A percentile compares a stretch with the other conserved stretches of the same genome.
Conservation (phyloP, 2,113 vertebrate species). For the Mugil cephalus region DNA sequence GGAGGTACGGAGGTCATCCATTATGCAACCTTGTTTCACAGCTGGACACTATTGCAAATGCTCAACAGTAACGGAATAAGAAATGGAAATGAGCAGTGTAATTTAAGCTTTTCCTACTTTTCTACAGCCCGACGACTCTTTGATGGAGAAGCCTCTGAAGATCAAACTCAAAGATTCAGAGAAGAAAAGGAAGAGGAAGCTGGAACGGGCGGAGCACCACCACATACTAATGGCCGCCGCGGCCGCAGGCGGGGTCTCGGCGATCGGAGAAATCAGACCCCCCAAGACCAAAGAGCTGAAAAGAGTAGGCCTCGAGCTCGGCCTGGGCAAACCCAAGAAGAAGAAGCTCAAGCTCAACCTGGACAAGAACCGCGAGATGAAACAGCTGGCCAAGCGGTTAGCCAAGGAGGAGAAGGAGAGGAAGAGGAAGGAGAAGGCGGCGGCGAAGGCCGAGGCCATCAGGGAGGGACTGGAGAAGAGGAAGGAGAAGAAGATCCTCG, state of each 20-base stretch:
- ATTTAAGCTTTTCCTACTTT: background rate
- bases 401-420: constrained; percentile 97
- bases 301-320: constrained; percentile 88
- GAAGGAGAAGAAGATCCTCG: constrained; percentile 95
- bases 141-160: constrained; percentile 93
- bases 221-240: constrained; percentile 85
- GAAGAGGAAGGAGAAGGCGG: constrained; percentile 94
- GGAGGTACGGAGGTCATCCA: constrained; percentile 86
- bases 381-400: constrained; percentile 94
- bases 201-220: constrained; percentile 92
- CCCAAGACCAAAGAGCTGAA: constrained; percentile 94
- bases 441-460: constrained; percentile 89
- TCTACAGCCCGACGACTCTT: constrained; percentile 88
- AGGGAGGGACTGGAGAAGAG: constrained; percentile 93
- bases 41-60: constrained; percentile 1
- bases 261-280: constrained; percentile 70
- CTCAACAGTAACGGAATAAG: too few species aligned
- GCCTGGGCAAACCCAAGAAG: constrained; percentile 93
- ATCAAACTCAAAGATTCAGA: constrained; percentile 93
- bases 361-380: constrained; percentile 95
- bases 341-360: constrained; percentile 95
- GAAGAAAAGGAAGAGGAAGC: constrained; percentile 93
- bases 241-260: constrained; percentile 63
- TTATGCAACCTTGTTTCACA: constrained; percentile 34
- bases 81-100: background rate